Conservation (phyloP, 2,888 invertebrate genomes). For the Stenodera caucasica region DNA sequence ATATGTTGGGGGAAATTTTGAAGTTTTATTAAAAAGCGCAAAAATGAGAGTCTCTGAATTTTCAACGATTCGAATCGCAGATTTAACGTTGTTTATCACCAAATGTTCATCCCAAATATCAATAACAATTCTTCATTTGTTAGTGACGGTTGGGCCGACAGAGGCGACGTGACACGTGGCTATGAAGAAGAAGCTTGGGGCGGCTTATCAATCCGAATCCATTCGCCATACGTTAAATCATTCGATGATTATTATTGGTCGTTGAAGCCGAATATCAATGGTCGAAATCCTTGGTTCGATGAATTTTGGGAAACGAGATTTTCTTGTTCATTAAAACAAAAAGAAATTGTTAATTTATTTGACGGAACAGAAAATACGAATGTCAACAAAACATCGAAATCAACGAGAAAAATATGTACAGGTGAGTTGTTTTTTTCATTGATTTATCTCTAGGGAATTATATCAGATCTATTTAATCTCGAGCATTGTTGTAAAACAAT, state of each 20-base stretch:
- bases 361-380: conserved; percentile 15
- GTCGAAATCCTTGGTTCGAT: conserved; percentile 72
- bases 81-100: too few species aligned
- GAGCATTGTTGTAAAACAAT: background rate
- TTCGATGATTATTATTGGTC: conserved; percentile 71
- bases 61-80: too few species aligned
- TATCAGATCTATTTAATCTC: too few species aligned
- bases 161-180: conserved; percentile 71
- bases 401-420: conserved; percentile 24
- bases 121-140: conserved; percentile 29
- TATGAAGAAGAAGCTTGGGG: conserved; percentile 68
- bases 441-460: too few species aligned
- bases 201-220: conserved; percentile 73
- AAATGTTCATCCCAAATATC: too few species aligned
- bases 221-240: conserved; percentile 67
- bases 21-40: too few species aligned
- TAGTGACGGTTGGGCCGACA: conserved; percentile 78
- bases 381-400: conserved; percentile 21
- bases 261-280: conserved; percentile 65
- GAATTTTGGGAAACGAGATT: conserved; percentile 79
- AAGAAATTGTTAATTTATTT: too few species aligned
- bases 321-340: conserved; percentile 58
- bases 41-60: too few species aligned
- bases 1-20: too few species aligned
- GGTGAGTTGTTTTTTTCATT: too few species aligned